Base-by-base conservation (phyloP, 2,797 vertebrate genomes). In the Sebastes trivittatus region DNA sequence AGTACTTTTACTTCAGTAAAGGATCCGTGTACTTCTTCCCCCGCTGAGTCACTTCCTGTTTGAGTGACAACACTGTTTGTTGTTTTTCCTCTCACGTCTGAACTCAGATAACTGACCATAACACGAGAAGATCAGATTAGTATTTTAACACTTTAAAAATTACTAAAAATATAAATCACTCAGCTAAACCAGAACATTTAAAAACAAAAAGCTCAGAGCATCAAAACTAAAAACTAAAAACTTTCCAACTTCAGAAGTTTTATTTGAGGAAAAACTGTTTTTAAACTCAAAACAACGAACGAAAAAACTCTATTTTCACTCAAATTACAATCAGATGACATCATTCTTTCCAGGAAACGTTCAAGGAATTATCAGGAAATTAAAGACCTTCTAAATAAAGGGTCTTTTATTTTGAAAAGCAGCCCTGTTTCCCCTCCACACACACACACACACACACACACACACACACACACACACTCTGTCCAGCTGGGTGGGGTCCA, bases 401-500 rank as follows among this genome's bases (percentile, higher is more conserved):
- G 18, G 6, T 32, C 2, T 71, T 75, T 77, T 71, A 80, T 65
- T 86, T 49, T 73, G 54, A 80, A 80, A 77, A 73, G 2, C 25
- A 8, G 56, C 11, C 29, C 9, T 10, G 11, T 36, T 36, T 25
- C 34, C 23, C 7, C 30, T 38, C 27, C 32, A 27, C 64, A 70
- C 30, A 78, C 38, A 30, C 36, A 69, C 46, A 52, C 46, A 27
- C 64, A 70, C 30, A 78, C 38, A 30, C 36, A 69, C 46, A 52
- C 46, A 27, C 27, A 25, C 23, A 25, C 23, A 25, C 23, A 34
- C 32, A 30, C 64, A 70, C 30, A 78, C 46, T 30, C 38, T 6
- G 82, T 92, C 90, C 92, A 92, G 93, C 94, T 94, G 92, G 91
- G 83, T 78, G 67, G 72, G 72, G 83, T 89, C 89, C 80, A 81